These are phyloP conservation scores for Lottia gigantea DNA, from an alignment of 2,888 invertebrate species.

Conservation along the genomic window DNA sequence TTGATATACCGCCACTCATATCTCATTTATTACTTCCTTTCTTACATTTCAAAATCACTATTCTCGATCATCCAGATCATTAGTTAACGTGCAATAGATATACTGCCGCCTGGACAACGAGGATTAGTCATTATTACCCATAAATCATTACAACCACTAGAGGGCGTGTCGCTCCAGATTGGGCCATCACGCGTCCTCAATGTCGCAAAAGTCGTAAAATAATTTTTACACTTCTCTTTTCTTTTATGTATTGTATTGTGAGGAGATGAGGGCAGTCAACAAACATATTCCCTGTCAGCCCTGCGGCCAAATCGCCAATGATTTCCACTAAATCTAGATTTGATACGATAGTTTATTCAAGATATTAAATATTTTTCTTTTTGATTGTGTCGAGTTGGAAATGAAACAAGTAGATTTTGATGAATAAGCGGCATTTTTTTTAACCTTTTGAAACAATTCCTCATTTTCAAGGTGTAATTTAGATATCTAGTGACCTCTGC, in stretches of 20 bases:
- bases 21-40: no score
- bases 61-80: no score
- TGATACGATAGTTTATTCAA: not conserved
- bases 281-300: not conserved
- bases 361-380: not conserved
- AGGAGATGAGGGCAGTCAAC: not conserved
- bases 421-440: conserved; percentile 11
- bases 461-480: not conserved
- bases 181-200: not conserved
- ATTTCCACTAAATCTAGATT: conserved; percentile 1
- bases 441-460: not conserved
- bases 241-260: conserved; percentile 7
- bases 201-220: conserved; percentile 10
- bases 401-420: not conserved
- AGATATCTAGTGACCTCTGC: not conserved
- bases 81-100: no score
- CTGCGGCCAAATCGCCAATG: not conserved
- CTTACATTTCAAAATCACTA: no score
- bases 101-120: no score
- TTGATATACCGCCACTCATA: no score
- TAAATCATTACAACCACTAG: conserved; percentile 2
- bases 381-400: not conserved
- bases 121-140: not conserved
- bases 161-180: conserved; percentile 7
- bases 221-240: conserved; percentile 3